phyloP scores from a whole-genome alignment of 2,888 invertebrate species.

The Drosophila neoperkinsi region DNA sequence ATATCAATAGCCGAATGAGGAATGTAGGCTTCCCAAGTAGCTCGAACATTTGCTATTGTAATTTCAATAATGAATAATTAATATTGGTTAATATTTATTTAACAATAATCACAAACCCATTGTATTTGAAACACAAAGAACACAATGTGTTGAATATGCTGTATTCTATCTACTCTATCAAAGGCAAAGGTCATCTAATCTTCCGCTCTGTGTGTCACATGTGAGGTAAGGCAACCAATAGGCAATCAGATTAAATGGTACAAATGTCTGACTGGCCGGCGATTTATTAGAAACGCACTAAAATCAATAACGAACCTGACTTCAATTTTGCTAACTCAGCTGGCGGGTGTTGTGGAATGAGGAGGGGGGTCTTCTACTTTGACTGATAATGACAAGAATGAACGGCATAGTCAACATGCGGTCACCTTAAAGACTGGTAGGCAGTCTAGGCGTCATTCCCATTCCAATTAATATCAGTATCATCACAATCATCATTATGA shows the following conservation, averaged over 20 bases:
- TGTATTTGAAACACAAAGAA: not conserved
- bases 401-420: constrained; percentile 21
- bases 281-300: constrained; percentile 44
- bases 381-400: constrained; percentile 24
- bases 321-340: constrained; percentile 56
- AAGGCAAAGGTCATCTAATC: not conserved
- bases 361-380: constrained; percentile 3
- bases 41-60: not conserved
- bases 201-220: not conserved
- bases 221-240: not conserved
- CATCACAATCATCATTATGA: not conserved
- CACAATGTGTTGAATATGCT: not conserved
- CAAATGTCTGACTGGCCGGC: not conserved
- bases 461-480: not conserved
- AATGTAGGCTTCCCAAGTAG: not conserved
- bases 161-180: not conserved
- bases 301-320: constrained; percentile 54
- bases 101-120: not conserved
- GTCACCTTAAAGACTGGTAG: not conserved
- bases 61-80: not conserved
- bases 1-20: not conserved
- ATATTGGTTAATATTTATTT: not conserved
- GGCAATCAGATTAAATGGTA: not conserved
- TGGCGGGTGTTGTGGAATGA: constrained; percentile 11
- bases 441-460: no score